phyloP scores from a whole-genome alignment of 2,113 vertebrate species.

The Candoia aspera region DNA sequence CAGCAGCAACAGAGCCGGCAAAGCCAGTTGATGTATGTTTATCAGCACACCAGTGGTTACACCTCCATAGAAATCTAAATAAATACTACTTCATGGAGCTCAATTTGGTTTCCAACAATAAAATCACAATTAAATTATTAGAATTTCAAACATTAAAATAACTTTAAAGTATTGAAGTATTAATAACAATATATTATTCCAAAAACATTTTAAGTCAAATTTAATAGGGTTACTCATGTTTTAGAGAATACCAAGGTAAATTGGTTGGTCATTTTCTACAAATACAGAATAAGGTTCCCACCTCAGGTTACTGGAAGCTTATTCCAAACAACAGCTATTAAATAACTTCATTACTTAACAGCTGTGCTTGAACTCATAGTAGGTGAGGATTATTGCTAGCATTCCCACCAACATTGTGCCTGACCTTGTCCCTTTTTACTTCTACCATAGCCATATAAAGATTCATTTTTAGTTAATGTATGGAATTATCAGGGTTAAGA shows the following conservation, averaged over 20 bases:
- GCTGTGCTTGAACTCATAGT: background rate
- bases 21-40: background rate
- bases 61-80: background rate
- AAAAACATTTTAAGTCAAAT: background rate
- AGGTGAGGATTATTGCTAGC: background rate
- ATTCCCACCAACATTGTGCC: background rate
- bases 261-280: background rate
- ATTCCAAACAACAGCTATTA: background rate
- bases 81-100: background rate
- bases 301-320: background rate
- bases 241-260: background rate
- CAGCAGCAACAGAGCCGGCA: background rate
- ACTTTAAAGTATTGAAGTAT: background rate
- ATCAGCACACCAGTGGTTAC: background rate
- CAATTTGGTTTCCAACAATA: background rate
- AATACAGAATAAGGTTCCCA: background rate
- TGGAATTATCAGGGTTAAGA: background rate
- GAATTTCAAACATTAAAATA: background rate
- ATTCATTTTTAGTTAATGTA: background rate
- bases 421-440: background rate
- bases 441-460: background rate
- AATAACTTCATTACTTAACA: background rate
- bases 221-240: background rate
- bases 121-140: background rate
- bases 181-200: background rate